Percentiles rank a stretch among this genome's conserved stretches.
Conservation (phyloP, 1,140 invertebrate genomes). For the Drosophila azteca region DNA sequence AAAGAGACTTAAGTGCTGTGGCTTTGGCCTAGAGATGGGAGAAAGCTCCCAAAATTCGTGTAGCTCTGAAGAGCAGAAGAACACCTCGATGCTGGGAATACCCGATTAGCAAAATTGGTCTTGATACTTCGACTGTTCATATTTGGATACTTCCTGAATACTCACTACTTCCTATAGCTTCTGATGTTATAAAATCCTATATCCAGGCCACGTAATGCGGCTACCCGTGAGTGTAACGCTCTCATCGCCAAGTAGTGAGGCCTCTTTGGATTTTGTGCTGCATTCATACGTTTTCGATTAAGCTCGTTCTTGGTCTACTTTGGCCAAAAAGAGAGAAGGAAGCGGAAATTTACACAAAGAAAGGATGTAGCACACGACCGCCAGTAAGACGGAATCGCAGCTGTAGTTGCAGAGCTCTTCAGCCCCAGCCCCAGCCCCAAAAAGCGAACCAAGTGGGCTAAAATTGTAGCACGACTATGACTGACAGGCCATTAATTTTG, state of each 20-base stretch:
- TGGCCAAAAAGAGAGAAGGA: conserved; percentile 61
- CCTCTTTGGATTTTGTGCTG: conserved; percentile 47
- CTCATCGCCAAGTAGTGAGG: not conserved
- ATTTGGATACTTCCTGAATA: too few species aligned
- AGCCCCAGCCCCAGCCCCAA: not conserved
- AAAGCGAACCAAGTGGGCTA: conserved; percentile 36
- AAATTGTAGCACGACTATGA: conserved; percentile 63
- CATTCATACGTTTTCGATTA: conserved; percentile 80
- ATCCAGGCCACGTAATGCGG: not conserved
- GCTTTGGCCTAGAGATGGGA: conserved; percentile 47
- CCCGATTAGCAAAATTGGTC: too few species aligned
- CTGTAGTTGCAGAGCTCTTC: conserved; percentile 28
- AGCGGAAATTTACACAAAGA: conserved; percentile 79
- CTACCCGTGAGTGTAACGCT: conserved; percentile 3
- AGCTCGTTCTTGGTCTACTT: conserved; percentile 54
- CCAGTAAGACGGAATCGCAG: conserved; percentile 65
- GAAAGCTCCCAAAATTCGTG: not conserved
- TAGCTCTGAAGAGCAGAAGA: not conserved
- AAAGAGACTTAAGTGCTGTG: conserved; percentile 72
- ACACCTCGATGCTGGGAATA: not conserved
- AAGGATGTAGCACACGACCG: conserved; percentile 69
- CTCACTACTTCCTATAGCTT: too few species aligned
- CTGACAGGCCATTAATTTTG: conserved; percentile 80
- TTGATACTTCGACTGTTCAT: too few species aligned
- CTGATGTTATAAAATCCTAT: too few species aligned